These are phyloP conservation scores for Capreolus pygargus DNA, from an alignment of 2,113 vertebrate species.

Conservation along the genomic window DNA sequence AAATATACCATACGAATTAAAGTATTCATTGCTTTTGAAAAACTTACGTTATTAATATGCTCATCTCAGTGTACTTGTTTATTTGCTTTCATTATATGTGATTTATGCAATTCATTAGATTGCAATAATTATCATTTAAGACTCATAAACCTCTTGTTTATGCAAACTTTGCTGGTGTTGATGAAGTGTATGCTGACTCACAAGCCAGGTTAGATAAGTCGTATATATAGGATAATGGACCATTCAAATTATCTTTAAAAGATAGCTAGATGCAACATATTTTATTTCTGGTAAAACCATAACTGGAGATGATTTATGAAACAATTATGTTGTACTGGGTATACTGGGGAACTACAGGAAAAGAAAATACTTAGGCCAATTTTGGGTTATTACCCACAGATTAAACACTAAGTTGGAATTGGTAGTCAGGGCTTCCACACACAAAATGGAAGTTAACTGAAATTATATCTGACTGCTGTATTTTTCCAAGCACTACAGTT, in stretches of 20 bases:
- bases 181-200: slow-evolving; percentile 68
- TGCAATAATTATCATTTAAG: slow-evolving; percentile 82
- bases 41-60: slow-evolving; percentile 78
- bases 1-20: slow-evolving; percentile 78
- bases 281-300: slow-evolving; percentile 43
- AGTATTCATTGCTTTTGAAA: slow-evolving; percentile 69
- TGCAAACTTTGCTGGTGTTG: slow-evolving; percentile 65
- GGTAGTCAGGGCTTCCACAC: not conserved
- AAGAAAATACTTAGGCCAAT: not conserved
- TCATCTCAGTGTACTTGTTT: slow-evolving; percentile 76
- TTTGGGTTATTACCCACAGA: not conserved
- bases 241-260: slow-evolving; percentile 67
- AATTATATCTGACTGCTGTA: not conserved
- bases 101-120: slow-evolving; percentile 86
- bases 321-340: not conserved
- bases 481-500: not conserved
- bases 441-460: not conserved
- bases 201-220: slow-evolving; percentile 68
- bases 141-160: slow-evolving; percentile 76
- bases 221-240: slow-evolving; percentile 67
- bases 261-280: slow-evolving; percentile 8
- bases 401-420: not conserved
- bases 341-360: not conserved
- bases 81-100: slow-evolving; percentile 82
- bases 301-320: slow-evolving; percentile 26